A percentile compares a stretch with the other conserved stretches of the same genome.
These are phyloP conservation scores for Limanda limanda DNA, from an alignment of 2,113 vertebrate species.

Conservation along the genomic window DNA sequence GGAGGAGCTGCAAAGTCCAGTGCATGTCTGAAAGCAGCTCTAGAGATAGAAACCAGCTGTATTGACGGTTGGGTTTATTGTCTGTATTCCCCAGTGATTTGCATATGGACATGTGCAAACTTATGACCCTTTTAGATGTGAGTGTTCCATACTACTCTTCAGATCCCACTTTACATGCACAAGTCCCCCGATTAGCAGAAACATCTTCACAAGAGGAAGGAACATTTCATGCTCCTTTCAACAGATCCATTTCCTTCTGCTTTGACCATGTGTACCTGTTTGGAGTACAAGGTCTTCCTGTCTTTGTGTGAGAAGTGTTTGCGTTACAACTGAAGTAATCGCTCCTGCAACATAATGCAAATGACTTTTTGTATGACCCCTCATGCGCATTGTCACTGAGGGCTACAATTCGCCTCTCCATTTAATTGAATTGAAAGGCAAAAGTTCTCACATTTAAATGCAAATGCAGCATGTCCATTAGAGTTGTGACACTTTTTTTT, in stretches of 20 bases:
- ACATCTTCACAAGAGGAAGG: not conserved
- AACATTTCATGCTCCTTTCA: not conserved
- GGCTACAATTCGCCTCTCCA: slow-evolving; percentile 11
- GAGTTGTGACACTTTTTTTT: slow-evolving; percentile 54
- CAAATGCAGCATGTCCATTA: slow-evolving; percentile 65
- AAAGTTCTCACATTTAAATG: slow-evolving; percentile 65
- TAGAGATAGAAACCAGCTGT: not conserved
- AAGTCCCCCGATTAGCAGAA: not conserved
- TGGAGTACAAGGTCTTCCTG: not conserved
- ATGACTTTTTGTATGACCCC: slow-evolving; percentile 27
- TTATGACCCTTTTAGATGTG: not conserved
- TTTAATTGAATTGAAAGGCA: slow-evolving; percentile 52
- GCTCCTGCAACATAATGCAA: slow-evolving; percentile 41
- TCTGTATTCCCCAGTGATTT: not conserved
- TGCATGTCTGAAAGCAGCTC: not conserved
- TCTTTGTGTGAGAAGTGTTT: slow-evolving; percentile 23
- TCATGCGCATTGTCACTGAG: slow-evolving; percentile 16
- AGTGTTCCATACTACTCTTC: not conserved
- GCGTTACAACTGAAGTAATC: slow-evolving; percentile 4
- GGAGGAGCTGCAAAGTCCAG: too few species aligned
- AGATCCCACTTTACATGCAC: not conserved
- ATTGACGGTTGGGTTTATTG: not conserved
- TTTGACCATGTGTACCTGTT: not conserved
- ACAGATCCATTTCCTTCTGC: not conserved
- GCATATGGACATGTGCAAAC: not conserved